Base-by-base conservation (phyloP, 2,113 vertebrate species). In the Andinoacara biseriatus region DNA sequence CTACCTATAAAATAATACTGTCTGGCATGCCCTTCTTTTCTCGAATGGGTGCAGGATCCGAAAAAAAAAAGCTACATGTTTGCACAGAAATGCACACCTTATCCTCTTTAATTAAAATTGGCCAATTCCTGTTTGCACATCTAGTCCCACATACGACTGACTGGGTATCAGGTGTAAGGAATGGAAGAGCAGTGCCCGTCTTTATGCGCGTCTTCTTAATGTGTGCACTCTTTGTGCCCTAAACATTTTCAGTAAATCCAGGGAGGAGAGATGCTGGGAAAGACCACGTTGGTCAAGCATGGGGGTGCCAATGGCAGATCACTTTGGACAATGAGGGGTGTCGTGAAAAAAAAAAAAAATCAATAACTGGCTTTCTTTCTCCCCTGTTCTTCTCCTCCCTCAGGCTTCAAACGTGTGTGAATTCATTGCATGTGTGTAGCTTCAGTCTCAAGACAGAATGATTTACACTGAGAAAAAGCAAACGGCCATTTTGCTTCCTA, bases 31-130 rank as follows among this genome's bases (percentile, higher is more conserved):
- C 33, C 86, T 79, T 69, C 31, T 60, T 60, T 78, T 87, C 76
- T 84, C 62, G 86, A 81, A 87, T 83, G 78, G 89, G 78, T 87
- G 85, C 75, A 63, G 86, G 81, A 87, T 86, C 82, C 43, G 13
- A 10, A 57, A 40, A n/a, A n/a, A 75, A 75, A 7, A 65, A 84
- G 81, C 52, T 61, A 29, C 7, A 87, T 88, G 88, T 92, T 93
- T 94, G 87, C 92, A 86, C 89, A 90, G 88, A 90, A 75, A 72
- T 72, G 26, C 40, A 76, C 80, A 82, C 83, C 86, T 93, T 87
- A 89, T 93, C 89, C 79, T 77, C 35, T 85, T 93, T 94, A 93
- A 93, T 94, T 93, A 92, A 94, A 94, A 54, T 31, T 2, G 26
- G 67, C 26, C 26, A 31, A 26, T 31, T 85, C 38, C 43, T 94